phyloP scores from a whole-genome alignment of 2,113 vertebrate genomes.

The Sinocyclocheilus anshuiensis region DNA sequence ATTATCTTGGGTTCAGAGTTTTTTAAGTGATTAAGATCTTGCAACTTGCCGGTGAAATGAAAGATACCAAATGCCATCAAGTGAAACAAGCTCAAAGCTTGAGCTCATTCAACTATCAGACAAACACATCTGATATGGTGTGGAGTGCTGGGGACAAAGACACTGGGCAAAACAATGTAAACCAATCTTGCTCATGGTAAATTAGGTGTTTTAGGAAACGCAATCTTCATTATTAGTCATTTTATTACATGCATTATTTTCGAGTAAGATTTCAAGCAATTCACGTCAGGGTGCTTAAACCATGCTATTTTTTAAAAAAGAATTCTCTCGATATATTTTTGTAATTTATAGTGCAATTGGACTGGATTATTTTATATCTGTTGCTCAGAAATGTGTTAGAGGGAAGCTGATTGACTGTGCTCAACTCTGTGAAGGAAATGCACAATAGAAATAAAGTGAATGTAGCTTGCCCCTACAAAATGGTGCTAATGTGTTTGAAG shows the following conservation, averaged over 20 bases:
- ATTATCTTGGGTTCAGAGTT: constrained; percentile 64
- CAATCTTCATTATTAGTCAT: neutral
- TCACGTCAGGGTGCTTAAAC: neutral
- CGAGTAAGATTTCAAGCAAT: neutral
- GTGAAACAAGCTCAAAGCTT: constrained; percentile 18
- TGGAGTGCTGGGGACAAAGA: neutral
- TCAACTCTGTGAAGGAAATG: neutral
- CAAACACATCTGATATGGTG: neutral
- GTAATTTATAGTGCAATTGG: neutral
- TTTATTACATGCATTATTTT: neutral
- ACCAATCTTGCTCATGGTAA: neutral
- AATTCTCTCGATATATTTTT: neutral
- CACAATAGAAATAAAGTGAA: neutral
- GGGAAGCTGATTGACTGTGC: neutral
- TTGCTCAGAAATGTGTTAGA: neutral
- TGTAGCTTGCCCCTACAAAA: neutral
- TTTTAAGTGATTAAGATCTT: constrained; percentile 57
- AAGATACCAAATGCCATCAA: neutral
- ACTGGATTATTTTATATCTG: neutral
- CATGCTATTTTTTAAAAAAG: neutral
- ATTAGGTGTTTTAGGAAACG: neutral
- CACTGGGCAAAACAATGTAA: neutral
- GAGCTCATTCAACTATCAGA: neutral
- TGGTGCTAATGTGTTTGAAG: neutral
- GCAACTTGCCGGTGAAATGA: constrained; percentile 40